Evolutionary conservation across 2,888 invertebrate genomes (phyloP).

Genomic region (Callyntrura guangdongensis): DNA sequence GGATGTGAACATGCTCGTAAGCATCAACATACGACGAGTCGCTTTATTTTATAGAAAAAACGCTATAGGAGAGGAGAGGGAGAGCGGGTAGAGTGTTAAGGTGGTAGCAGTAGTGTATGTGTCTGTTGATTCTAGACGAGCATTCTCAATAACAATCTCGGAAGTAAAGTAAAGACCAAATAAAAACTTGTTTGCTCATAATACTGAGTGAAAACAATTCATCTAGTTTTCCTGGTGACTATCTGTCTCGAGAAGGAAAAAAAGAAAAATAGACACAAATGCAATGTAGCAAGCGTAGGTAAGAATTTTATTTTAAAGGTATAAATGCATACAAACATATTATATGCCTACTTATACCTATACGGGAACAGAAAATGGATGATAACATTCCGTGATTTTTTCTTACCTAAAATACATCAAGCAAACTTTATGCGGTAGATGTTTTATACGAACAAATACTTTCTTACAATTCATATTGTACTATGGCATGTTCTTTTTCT

Average conservation of each 20-base stretch:
- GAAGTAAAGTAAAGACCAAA: constrained; percentile 79
- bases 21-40: constrained; percentile 2
- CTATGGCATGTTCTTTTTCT: background rate
- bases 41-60: constrained; percentile 38
- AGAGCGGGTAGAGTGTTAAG: background rate
- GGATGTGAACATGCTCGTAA: constrained; percentile 31
- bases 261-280: constrained; percentile 68
- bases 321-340: constrained; percentile 18
- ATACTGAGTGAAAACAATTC: constrained; percentile 79
- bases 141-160: constrained; percentile 78
- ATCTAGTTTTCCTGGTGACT: constrained; percentile 75
- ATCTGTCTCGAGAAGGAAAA: constrained; percentile 62
- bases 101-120: background rate
- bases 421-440: constrained; percentile 30
- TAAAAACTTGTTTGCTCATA: constrained; percentile 81
- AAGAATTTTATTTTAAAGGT: constrained; percentile 69
- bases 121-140: constrained; percentile 69
- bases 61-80: background rate
- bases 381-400: constrained; percentile 71
- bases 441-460: constrained; percentile 2
- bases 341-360: background rate
- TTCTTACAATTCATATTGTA: constrained; percentile 33
- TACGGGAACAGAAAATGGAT: constrained; percentile 57
- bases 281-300: constrained; percentile 41
- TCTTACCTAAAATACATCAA: constrained; percentile 62